Evolutionary conservation across 2,113 vertebrate genomes (phyloP).

Genomic region (Bombycilla garrulus): DNA sequence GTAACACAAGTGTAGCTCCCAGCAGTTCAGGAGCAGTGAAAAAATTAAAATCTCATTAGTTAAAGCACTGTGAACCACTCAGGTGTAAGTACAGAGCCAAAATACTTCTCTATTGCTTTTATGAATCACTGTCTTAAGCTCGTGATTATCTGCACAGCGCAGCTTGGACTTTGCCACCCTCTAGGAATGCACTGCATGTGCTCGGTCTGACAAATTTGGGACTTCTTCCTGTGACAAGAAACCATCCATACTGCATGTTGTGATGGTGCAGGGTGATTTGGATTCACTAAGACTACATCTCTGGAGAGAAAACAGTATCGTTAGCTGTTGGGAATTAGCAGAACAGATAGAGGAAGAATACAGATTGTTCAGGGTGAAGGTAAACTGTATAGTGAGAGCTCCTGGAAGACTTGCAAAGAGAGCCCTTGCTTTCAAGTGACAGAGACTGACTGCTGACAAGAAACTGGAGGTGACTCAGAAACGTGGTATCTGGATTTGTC

Average conservation of each 20-base stretch:
- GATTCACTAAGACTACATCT: neutral
- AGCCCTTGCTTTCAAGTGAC: neutral
- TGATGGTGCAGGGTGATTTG: neutral
- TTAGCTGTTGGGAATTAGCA: neutral
- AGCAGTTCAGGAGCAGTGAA: neutral
- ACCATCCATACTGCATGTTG: neutral
- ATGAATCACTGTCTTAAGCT: neutral
- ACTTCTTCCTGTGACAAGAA: neutral
- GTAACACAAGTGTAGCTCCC: neutral
- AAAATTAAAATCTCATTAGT: conserved; percentile 7
- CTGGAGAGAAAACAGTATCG: neutral
- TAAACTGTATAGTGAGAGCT: neutral
- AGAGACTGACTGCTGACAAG: neutral
- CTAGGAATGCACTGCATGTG: neutral
- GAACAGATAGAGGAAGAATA: neutral
- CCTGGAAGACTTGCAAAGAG: neutral
- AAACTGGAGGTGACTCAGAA: neutral
- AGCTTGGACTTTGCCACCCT: neutral
- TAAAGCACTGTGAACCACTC: neutral
- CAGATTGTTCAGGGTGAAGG: neutral
- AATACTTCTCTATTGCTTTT: neutral
- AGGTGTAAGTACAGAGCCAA: neutral
- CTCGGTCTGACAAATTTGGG: neutral
- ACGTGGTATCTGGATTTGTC: neutral
- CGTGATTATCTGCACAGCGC: neutral